Percentiles rank a stretch among this genome's conserved stretches.
Evolutionary conservation across 2,113 vertebrate species (phyloP).

Genomic region (Sinocyclocheilus rhinocerous): DNA sequence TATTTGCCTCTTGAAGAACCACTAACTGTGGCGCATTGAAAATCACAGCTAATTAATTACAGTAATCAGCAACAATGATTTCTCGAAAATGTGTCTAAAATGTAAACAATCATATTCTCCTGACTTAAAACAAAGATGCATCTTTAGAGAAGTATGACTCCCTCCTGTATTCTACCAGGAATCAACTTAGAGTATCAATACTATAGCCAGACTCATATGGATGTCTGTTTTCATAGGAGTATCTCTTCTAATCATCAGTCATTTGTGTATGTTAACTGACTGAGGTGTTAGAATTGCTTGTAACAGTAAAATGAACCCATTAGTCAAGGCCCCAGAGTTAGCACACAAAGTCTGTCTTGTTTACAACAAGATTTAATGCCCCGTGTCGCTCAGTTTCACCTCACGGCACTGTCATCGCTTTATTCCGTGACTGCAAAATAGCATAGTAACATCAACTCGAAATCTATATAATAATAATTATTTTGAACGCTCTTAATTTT

Average conservation of each 20-base stretch:
- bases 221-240: not conserved
- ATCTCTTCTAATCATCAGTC: not conserved
- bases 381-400: not conserved
- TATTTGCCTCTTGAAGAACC: not conserved
- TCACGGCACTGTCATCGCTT: not conserved
- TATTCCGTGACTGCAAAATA: not conserved
- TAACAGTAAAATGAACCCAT: not conserved
- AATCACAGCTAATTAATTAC: not conserved
- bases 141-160: not conserved
- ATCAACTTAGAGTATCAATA: not conserved
- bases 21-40: not conserved
- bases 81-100: not conserved
- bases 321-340: not conserved
- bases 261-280: not conserved
- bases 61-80: not conserved
- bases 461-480: conserved; percentile 6
- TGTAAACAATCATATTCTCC: not conserved
- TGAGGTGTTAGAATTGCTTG: not conserved
- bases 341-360: not conserved
- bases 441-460: not conserved
- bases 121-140: not conserved
- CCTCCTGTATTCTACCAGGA: not conserved
- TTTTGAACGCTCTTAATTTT: not conserved
- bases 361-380: not conserved
- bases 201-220: not conserved